Percentiles rank a stretch among this genome's conserved stretches.
Conservation (phyloP, 2,113 vertebrate genomes). For the Tachuris rubrigastra region DNA sequence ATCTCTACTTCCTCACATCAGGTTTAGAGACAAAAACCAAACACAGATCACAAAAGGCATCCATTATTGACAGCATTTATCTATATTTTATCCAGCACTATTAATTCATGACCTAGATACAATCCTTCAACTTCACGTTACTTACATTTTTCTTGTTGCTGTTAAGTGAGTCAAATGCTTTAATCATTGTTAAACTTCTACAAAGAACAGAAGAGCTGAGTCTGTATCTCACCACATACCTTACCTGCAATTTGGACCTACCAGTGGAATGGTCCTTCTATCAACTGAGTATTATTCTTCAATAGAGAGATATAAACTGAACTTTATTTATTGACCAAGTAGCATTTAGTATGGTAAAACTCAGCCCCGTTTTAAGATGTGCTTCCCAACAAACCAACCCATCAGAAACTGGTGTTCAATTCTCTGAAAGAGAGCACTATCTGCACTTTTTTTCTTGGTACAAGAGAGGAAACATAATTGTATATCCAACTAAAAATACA, state of each 20-base stretch:
- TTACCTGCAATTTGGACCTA: background rate
- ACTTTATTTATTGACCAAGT: conserved; percentile 30
- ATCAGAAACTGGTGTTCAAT: conserved; percentile 14
- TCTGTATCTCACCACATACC: background rate
- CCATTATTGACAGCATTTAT: conserved; percentile 44
- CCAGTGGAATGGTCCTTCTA: background rate
- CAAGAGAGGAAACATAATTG: background rate
- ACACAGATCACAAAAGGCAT: conserved; percentile 36
- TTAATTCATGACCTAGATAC: conserved; percentile 22
- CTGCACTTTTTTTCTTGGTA: conserved; percentile 23
- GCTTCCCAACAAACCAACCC: background rate
- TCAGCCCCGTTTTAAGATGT: background rate
- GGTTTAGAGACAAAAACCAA: background rate
- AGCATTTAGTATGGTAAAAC: background rate
- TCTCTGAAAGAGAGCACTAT: conserved; percentile 54
- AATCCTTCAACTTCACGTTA: conserved; percentile 28
- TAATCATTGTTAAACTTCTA: background rate
- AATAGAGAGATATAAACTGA: conserved; percentile 6
- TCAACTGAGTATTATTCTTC: background rate
- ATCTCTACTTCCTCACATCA: background rate
- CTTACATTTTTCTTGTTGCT: conserved; percentile 33
- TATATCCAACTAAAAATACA: conserved; percentile 40
- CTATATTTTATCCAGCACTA: conserved; percentile 38
- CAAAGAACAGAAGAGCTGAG: background rate
- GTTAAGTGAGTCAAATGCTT: background rate